Base-by-base conservation (phyloP, 1,140 invertebrate genomes). In the Heliconius melpomene region DNA sequence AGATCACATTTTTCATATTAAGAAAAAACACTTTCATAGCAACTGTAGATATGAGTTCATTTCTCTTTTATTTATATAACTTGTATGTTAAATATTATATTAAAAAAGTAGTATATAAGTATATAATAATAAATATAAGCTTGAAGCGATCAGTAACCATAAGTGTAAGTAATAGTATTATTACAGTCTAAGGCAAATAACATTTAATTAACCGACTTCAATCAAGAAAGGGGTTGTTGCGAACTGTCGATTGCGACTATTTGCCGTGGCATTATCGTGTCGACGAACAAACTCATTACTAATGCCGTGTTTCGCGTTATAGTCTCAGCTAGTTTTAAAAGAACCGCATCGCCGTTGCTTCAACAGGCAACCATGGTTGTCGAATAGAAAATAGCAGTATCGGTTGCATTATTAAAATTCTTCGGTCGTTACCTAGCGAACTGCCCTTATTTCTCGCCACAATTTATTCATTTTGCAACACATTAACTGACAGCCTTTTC, bases 401-500 rank as follows among this genome's bases (percentile, higher is more conserved):
- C 74, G 74, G 77, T 75, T 94, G 89, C 85, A 93, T 94, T 91
- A 94, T 93, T 94, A 75, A 94, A 84, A 81, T 81, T 83, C 82
- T 76, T 60, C 75, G 87, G 88, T 88, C 86, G 88, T 90, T 93
- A 92, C 85, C 87, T 88, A 86, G 86, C 89, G 89, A 93, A 92
- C 91, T 93, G 91, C 91, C 92, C 91, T 88, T 92, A 92, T 94
- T 94, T 92, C 90, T 91, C 90, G 90, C 91, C 90, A 91, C 87
- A 90, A 93, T 93, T 93, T 94, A 94, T 93, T 91, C 91, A 94
- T 93, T 94, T 94, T 85, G 93, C 93, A 93, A 94, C 91, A 93
- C 91, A 91, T 91, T 83, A 87, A 88, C 87, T 88, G 90, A 87
- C 91, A 88, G 90, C 88, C 90, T 90, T 89, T 89, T 89, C 87